phyloP scores from a whole-genome alignment of 2,797 vertebrate species.

The Malacoctenus gilli region DNA sequence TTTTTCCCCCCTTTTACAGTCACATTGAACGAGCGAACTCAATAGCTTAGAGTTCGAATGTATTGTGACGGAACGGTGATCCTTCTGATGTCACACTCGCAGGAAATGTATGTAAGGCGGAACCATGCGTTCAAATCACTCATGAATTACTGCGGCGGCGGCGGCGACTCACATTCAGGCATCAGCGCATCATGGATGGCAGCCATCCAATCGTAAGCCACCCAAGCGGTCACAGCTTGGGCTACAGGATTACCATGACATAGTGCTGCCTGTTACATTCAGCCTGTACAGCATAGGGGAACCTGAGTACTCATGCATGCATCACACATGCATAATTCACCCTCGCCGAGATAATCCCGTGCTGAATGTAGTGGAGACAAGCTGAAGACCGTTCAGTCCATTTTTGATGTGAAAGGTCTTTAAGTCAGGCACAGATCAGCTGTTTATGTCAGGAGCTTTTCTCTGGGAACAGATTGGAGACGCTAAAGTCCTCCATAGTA shows the following conservation, averaged over 20 bases:
- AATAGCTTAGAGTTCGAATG: constrained; percentile 4
- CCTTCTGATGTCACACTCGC: neutral
- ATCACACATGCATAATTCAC: constrained; percentile 12
- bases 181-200: constrained; percentile 28
- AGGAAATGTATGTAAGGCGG: constrained; percentile 10
- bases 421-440: constrained; percentile 6
- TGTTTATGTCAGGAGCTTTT: too few species aligned
- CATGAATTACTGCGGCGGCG: constrained; percentile 18
- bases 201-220: constrained; percentile 48
- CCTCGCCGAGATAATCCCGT: constrained; percentile 27
- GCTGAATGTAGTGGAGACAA: constrained; percentile 7
- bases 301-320: neutral
- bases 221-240: constrained; percentile 37
- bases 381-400: constrained; percentile 9
- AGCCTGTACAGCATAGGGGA: constrained; percentile 16
- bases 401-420: constrained; percentile 9
- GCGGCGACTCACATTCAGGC: constrained; percentile 29
- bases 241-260: constrained; percentile 46
- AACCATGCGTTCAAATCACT: constrained; percentile 11
- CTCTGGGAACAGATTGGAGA: too few species aligned
- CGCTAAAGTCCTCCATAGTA: too few species aligned
- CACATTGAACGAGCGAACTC: too few species aligned
- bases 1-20: too few species aligned
- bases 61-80: neutral
- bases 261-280: constrained; percentile 36